Base-by-base conservation (phyloP, 1,140 invertebrate genomes). In the Thaumetopoea pityocampa region DNA sequence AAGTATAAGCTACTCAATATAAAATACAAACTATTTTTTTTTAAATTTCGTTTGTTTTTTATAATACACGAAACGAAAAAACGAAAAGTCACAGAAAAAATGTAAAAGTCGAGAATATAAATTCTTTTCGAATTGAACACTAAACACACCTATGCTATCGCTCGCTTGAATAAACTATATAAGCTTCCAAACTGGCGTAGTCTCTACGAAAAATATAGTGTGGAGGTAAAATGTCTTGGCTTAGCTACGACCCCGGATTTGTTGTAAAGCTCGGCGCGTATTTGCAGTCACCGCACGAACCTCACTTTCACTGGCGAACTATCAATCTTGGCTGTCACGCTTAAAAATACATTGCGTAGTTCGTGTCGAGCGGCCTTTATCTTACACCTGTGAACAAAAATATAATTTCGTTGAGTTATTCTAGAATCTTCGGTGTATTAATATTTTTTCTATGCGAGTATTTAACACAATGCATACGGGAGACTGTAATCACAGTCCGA, bases 271-370 rank as follows among this genome's bases (percentile, higher is more conserved):
- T 35, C 26, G 43, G 41, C 37, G 41, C 33, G 50, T 26, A 48
- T 60, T 69, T 32, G 42, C 61, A 71, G 56, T 64, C 65, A 28
- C 20, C 36, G 47, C 67, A 69, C 67, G 69, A 51, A 57, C 46
- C 52, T 56, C 63, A 73, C 69, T 73, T 77, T 77, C 69, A 60
- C 73, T 72, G 29, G 58, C 51, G 42, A 54, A 56, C 63, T 57
- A 73, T 77, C 67, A 68, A 69, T 77, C 66, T 64, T 43, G 32
- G 48, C 54, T 67, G 65, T 66, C 60, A 61, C 61, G 57, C 54
- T 35, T 45, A 55, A 64, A 62, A 67, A 65, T 67, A 64, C 53
- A 66, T 70, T 59, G 56, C 47, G 56, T 27, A 43, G 15, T 26
- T 26, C 19, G 26, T 40, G 18, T 41, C 18, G 17, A 41, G 37